These are phyloP conservation scores for Coelopa frigida DNA, from an alignment of 1,140 invertebrate genomes.

Conservation along the genomic window DNA sequence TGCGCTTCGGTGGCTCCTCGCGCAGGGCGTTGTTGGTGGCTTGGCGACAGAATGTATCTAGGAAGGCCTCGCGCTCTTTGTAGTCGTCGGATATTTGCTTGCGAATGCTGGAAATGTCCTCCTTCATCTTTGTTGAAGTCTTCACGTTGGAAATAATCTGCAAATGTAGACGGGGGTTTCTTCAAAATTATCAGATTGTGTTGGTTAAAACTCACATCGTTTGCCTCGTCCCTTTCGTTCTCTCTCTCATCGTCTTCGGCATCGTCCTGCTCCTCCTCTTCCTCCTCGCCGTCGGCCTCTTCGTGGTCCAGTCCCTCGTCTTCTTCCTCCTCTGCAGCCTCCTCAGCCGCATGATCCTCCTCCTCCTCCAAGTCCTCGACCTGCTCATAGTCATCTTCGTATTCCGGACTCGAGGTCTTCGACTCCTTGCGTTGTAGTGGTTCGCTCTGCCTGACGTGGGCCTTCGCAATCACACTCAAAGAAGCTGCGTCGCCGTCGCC, in stretches of 20 bases:
- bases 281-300: slow-evolving; percentile 16
- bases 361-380: slow-evolving; percentile 16
- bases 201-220: no score
- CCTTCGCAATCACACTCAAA: slow-evolving; percentile 18
- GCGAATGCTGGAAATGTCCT: slow-evolving; percentile 29
- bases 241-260: slow-evolving; percentile 15
- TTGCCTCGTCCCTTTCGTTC: slow-evolving; percentile 15
- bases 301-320: slow-evolving; percentile 12
- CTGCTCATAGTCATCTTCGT: slow-evolving; percentile 10
- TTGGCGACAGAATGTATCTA: slow-evolving; percentile 38
- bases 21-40: slow-evolving; percentile 22
- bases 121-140: slow-evolving; percentile 27
- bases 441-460: slow-evolving; percentile 50
- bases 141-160: no score
- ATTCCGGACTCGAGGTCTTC: slow-evolving; percentile 29
- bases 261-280: slow-evolving; percentile 14
- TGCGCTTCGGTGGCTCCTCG: slow-evolving; percentile 28
- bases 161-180: no score
- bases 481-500: slow-evolving; percentile 1
- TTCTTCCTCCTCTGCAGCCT: slow-evolving; percentile 12
- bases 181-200: no score
- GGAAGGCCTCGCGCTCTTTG: slow-evolving; percentile 36
- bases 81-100: slow-evolving; percentile 39
- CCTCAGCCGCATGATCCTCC: slow-evolving; percentile 15
- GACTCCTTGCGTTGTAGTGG: slow-evolving; percentile 48